Conservation (phyloP, 2,888 invertebrate species). For the Lasioglossum calceatum region DNA sequence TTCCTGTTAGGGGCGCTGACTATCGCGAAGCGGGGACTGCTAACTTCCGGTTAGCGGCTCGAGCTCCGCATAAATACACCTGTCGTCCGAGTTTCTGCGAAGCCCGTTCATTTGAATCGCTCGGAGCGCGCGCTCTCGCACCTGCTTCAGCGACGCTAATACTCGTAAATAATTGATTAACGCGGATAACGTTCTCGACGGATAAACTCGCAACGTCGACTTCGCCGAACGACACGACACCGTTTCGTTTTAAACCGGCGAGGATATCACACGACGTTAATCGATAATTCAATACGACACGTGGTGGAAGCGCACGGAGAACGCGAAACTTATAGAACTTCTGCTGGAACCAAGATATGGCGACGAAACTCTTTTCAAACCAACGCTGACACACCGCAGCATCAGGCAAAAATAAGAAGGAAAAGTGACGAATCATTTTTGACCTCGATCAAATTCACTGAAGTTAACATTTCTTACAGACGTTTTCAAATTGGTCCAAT, state of each 20-base stretch:
- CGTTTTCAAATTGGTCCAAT: background rate
- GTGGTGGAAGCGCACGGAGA: background rate
- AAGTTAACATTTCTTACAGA: background rate
- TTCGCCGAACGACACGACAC: background rate
- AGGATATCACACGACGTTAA: background rate
- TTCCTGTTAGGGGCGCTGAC: background rate
- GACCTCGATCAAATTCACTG: background rate
- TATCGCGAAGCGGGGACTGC: background rate
- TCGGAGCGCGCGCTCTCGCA: background rate
- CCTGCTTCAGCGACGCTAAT: conserved; percentile 5
- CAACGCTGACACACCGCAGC: background rate
- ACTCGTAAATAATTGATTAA: conserved; percentile 5
- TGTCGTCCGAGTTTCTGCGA: background rate
- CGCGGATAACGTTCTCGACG: background rate
- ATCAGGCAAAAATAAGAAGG: background rate
- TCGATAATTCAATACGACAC: background rate
- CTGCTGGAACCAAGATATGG: background rate
- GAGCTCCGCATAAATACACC: background rate
- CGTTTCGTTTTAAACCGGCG: background rate
- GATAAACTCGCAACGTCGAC: background rate
- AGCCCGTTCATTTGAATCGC: background rate
- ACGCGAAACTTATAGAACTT: background rate
- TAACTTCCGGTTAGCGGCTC: background rate
- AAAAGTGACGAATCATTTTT: background rate
- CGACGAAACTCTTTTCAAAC: background rate